Evolutionary conservation across 2,113 vertebrate species (phyloP).

Genomic region (Cinclus mexicanus): DNA sequence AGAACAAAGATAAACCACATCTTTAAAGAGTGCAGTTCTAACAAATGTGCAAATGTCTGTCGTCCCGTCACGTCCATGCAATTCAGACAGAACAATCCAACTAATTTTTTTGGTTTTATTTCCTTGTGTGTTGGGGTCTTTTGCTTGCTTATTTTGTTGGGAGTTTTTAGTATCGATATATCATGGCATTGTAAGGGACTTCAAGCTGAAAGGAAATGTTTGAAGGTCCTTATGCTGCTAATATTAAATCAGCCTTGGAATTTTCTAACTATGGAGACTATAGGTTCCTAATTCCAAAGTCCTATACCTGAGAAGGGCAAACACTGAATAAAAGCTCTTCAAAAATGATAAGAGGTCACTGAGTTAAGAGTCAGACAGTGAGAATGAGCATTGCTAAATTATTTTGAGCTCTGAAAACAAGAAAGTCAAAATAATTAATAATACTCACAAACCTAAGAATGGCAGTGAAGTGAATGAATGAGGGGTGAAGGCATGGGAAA

Average conservation of each 20-base stretch:
- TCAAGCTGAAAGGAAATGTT: background rate
- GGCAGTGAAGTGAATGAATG: background rate
- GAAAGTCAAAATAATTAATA: background rate
- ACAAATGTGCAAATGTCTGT: background rate
- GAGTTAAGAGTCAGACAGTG: background rate
- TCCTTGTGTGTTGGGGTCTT: background rate
- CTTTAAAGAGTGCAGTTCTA: background rate
- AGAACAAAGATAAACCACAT: background rate
- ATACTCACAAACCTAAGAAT: background rate
- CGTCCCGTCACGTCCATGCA: rapidly evolving
- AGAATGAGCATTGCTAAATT: background rate
- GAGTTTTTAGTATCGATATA: background rate
- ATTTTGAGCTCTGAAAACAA: background rate
- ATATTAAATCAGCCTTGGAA: background rate
- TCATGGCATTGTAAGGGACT: background rate
- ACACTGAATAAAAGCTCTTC: background rate
- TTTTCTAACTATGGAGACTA: background rate
- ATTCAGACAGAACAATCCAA: background rate
- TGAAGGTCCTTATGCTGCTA: background rate
- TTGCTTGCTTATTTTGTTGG: background rate
- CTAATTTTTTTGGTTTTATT: background rate
- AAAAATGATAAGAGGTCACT: background rate
- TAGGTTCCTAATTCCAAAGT: background rate
- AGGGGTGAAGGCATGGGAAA: background rate
- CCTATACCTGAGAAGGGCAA: background rate